A percentile compares a stretch with the other conserved stretches of the same genome.
These are phyloP conservation scores for Thryonomys swinderianus DNA, from an alignment of 2,113 vertebrate genomes.

Conservation along the genomic window DNA sequence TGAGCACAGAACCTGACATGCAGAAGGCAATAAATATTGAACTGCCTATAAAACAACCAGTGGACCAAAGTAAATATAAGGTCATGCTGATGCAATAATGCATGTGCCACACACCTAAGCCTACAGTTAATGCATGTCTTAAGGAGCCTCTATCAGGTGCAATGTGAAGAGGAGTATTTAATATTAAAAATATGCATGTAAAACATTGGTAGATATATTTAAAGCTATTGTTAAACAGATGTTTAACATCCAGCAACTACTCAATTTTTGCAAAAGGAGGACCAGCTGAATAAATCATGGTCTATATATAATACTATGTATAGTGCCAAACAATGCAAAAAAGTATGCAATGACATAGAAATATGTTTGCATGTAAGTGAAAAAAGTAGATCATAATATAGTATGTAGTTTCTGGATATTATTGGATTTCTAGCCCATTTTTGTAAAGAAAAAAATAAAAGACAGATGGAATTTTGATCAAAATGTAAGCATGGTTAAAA, in stretches of 20 bases:
- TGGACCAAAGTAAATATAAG: neutral
- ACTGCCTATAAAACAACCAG: neutral
- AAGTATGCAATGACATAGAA: neutral
- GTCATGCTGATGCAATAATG: neutral
- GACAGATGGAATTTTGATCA: neutral
- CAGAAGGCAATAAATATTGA: neutral
- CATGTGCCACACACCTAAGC: accelerated
- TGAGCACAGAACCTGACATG: neutral
- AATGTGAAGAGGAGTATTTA: neutral
- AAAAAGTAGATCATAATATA: neutral
- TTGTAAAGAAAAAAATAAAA: neutral
- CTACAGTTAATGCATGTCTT: neutral
- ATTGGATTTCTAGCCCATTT: neutral
- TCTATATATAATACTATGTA: neutral
- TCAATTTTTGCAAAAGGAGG: neutral
- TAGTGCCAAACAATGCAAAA: neutral
- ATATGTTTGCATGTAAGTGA: neutral
- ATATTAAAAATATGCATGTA: neutral
- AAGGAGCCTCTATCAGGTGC: neutral
- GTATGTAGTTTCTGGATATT: neutral
- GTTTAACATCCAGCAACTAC: neutral
- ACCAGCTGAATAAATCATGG: neutral
- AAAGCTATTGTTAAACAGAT: neutral
- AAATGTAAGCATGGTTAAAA: neutral
- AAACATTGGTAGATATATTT: neutral